Conservation (phyloP, 1,140 invertebrate genomes). For the Amyelois transitella region DNA sequence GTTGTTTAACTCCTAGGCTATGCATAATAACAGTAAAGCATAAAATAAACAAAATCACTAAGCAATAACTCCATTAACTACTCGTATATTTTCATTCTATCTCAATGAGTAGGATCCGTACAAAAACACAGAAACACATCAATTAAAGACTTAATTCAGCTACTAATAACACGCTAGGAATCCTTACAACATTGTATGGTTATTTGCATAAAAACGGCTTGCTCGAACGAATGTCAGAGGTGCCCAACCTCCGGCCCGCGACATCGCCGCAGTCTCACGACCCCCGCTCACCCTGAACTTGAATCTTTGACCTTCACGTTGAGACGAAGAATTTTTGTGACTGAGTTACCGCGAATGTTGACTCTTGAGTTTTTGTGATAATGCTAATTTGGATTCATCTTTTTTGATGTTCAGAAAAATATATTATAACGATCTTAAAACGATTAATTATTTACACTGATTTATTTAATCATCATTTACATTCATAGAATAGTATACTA, state of each 20-base stretch:
- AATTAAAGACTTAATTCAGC: too few relatives aligned
- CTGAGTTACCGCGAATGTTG: not conserved
- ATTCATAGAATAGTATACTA: too few relatives aligned
- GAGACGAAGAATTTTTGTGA: slow-evolving; percentile 21
- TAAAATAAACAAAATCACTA: too few relatives aligned
- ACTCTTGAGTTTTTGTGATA: not conserved
- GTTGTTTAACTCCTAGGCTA: too few relatives aligned
- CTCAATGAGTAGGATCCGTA: too few relatives aligned
- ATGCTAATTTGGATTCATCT: not conserved
- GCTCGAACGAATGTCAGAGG: slow-evolving; percentile 46
- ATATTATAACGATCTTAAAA: too few relatives aligned
- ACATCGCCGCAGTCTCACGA: slow-evolving; percentile 51
- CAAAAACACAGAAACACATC: too few relatives aligned
- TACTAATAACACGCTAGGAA: not conserved
- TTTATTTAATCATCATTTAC: too few relatives aligned
- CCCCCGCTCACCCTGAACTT: slow-evolving; percentile 48
- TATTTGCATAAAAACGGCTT: slow-evolving; percentile 11
- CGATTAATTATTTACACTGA: too few relatives aligned
- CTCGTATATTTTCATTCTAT: too few relatives aligned
- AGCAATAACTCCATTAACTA: too few relatives aligned
- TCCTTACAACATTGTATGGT: not conserved
- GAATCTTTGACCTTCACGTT: slow-evolving; percentile 19
- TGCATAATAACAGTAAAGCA: too few relatives aligned
- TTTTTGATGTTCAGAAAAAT: not conserved
- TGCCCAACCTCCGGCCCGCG: slow-evolving; percentile 41